Base-by-base conservation (phyloP, 2,113 vertebrate genomes). In the Rhabdomys dilectus region DNA sequence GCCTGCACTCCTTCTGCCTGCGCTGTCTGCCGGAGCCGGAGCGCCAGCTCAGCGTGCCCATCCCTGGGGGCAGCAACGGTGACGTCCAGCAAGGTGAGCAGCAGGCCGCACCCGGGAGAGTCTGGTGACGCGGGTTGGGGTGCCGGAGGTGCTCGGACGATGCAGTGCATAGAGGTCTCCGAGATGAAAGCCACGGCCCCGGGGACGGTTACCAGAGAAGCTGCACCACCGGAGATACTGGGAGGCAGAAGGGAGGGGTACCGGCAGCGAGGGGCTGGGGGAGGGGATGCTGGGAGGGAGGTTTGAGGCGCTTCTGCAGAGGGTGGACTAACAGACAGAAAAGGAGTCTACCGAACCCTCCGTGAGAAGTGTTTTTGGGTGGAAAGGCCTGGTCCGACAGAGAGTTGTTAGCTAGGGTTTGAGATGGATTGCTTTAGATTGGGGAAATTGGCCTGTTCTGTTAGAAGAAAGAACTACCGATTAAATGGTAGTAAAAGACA, bases 1-100 rank as follows among this genome's bases (percentile, higher is more conserved):
- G 99, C 96, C 99, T 99, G 85, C 99, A 99, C 98, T 99, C 99
- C 3, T 99, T 99, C 96, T 99, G 99, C 98, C 98, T 99, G 5
- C 99, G 99, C 97, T 99, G 99, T 92, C 98, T 99, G 96, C 99
- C 99, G 3, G 99, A 99, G 91, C 99, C 99, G 0, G 99, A 99
- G 89, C 98, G 99, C 82, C 99, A 99, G 98, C 99, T 99, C 97
- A 99, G 98, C 97, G 98, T 99, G n/a, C 99, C 99, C 96, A 98
- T 99, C 68, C 98, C 99, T 51, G 99, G 99, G 93, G 99, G 99
- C 3, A 99, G 99, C 98, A 99, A 99, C 85, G 99, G 99, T 97
- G 99, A 99, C 98, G 99, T 99, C 88, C 99, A 99, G 97, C 99
- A 99, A 98, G 99, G 99, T 99, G 98, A 98, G 97, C 73, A 4